Evolutionary conservation across 2,113 vertebrate genomes (phyloP).

Genomic region (Centrocercus urophasianus): DNA sequence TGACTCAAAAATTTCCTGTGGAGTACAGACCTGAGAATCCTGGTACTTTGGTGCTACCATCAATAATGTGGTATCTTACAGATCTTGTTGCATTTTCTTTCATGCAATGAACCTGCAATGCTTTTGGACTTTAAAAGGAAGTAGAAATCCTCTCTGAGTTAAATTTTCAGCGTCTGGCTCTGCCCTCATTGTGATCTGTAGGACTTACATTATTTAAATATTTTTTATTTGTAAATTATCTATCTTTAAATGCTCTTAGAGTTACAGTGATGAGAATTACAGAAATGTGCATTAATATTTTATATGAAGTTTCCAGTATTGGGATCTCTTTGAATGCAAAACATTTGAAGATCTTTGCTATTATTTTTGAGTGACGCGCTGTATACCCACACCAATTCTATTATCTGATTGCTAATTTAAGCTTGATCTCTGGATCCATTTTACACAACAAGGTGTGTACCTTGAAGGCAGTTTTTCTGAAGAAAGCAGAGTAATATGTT

Average conservation of each 20-base stretch:
- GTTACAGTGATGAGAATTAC: background rate
- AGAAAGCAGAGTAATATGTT: background rate
- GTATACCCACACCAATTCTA: background rate
- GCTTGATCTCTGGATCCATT: background rate
- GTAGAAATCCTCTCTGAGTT: background rate
- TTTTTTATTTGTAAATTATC: background rate
- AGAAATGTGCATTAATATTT: background rate
- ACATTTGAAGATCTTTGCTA: background rate
- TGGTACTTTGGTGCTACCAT: background rate
- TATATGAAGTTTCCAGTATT: background rate
- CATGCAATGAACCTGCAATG: background rate
- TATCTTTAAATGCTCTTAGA: background rate
- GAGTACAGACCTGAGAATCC: background rate
- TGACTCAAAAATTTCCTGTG: background rate
- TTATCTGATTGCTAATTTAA: background rate
- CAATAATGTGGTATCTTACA: background rate
- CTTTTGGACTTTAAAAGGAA: background rate
- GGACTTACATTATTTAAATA: background rate
- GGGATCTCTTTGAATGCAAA: background rate
- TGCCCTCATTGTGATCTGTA: background rate
- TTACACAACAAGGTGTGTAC: background rate
- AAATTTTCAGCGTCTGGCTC: background rate
- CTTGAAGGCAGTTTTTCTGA: background rate
- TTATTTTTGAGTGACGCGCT: background rate
- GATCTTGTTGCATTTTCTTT: background rate